These are phyloP conservation scores for Hedya salicella DNA, from an alignment of 2,888 invertebrate species.

Conservation along the genomic window DNA sequence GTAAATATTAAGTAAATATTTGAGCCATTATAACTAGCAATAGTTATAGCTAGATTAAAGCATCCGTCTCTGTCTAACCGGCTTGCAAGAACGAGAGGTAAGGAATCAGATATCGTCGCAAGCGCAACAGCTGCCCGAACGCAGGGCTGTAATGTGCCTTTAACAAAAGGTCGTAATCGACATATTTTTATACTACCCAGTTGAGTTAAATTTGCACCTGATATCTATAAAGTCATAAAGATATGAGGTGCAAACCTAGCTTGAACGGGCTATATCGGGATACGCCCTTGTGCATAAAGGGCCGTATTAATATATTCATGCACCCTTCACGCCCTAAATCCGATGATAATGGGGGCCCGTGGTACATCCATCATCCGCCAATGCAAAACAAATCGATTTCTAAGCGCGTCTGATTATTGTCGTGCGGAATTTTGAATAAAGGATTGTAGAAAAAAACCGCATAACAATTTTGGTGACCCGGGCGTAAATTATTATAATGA, in stretches of 20 bases:
- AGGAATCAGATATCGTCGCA: conserved; percentile 50
- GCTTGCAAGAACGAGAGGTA: not conserved
- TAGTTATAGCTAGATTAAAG: conserved; percentile 25
- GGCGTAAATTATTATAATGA: conserved; percentile 18
- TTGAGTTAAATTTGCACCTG: too few species aligned
- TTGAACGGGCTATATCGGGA: not conserved
- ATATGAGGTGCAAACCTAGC: too few species aligned
- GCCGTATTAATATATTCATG: conserved; percentile 78
- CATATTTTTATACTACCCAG: not conserved
- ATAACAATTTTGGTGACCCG: conserved; percentile 32
- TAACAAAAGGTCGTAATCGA: conserved; percentile 1
- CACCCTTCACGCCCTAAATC: conserved; percentile 82
- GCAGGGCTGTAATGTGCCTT: conserved; percentile 48
- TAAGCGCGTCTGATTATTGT: conserved; percentile 63
- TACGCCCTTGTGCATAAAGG: conserved; percentile 36
- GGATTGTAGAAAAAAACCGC: conserved; percentile 21
- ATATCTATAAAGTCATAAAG: too few species aligned
- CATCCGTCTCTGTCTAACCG: conserved; percentile 8
- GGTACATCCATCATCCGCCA: conserved; percentile 69
- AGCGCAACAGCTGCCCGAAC: conserved; percentile 73
- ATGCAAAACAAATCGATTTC: conserved; percentile 78
- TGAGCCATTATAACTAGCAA: conserved; percentile 48
- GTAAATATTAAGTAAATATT: conserved; percentile 46
- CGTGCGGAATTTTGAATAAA: conserved; percentile 55
- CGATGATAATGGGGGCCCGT: conserved; percentile 67